phyloP scores from a whole-genome alignment of 1,140 invertebrate genomes.

The Drosophila kepulauana region DNA sequence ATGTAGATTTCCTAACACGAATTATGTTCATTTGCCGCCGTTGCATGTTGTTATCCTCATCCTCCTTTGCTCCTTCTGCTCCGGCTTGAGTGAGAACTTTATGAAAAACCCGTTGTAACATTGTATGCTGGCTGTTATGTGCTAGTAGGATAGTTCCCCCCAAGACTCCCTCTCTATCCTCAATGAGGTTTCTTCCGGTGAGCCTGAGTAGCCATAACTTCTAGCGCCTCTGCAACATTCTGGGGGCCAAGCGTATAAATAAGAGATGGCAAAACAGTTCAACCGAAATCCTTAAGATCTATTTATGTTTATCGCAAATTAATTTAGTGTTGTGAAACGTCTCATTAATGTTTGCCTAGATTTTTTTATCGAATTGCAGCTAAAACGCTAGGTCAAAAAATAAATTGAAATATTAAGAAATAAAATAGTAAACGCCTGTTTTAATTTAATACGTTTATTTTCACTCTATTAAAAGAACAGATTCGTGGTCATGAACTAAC shows the following conservation, averaged over 20 bases:
- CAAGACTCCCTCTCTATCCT: background rate
- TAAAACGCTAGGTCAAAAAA: too few species aligned
- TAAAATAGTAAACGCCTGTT: too few species aligned
- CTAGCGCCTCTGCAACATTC: constrained; percentile 16
- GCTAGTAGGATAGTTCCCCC: background rate
- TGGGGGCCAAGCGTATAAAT: constrained; percentile 4
- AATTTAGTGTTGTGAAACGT: constrained; percentile 14
- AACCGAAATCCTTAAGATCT: constrained; percentile 8
- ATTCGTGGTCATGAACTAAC: too few species aligned
- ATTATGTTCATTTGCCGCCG: constrained; percentile 79
- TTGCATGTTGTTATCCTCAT: constrained; percentile 65
- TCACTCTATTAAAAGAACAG: too few species aligned
- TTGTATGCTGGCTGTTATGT: background rate
- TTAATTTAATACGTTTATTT: too few species aligned
- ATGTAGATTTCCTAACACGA: constrained; percentile 83
- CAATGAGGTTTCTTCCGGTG: constrained; percentile 9
- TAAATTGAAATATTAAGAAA: too few species aligned
- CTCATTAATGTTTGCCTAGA: background rate
- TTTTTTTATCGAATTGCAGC: too few species aligned
- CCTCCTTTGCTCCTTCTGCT: background rate
- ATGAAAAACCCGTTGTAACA: constrained; percentile 54
- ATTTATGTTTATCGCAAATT: constrained; percentile 27
- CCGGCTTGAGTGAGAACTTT: constrained; percentile 54
- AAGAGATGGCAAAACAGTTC: constrained; percentile 16
- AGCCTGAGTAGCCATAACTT: constrained; percentile 35